Percentiles rank a stretch among this genome's conserved stretches.
Evolutionary conservation across 1,140 invertebrate genomes (phyloP).

Genomic region (Coptotermes formosanus): DNA sequence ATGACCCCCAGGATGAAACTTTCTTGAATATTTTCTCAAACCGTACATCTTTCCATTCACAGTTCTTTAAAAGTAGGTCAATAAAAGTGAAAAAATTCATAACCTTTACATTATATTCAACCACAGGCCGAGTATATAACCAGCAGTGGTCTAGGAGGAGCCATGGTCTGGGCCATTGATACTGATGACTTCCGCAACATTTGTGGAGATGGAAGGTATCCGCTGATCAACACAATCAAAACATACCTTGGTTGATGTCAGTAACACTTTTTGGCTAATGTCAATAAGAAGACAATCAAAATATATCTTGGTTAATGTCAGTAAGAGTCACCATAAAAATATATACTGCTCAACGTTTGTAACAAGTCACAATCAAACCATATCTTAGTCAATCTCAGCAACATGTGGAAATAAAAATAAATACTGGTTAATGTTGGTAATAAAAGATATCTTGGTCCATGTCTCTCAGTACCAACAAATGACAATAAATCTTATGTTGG

Average conservation of each 20-base stretch:
- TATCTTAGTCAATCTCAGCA: too few species aligned
- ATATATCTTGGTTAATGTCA: too few species aligned
- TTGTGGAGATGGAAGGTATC: slow-evolving; percentile 56
- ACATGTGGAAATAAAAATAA: too few species aligned
- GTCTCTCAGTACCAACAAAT: too few species aligned
- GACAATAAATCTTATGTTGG: too few species aligned
- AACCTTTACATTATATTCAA: neutral
- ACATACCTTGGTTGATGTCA: slow-evolving; percentile 40
- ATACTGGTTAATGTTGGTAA: too few species aligned
- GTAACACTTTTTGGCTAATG: neutral
- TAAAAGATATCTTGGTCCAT: too few species aligned
- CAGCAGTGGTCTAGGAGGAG: slow-evolving; percentile 55
- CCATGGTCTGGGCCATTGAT: slow-evolving; percentile 73
- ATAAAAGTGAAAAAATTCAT: neutral
- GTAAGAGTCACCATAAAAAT: too few species aligned
- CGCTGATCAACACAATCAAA: slow-evolving; percentile 59
- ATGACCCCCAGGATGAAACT: neutral
- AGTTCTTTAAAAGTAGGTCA: neutral
- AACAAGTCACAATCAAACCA: too few species aligned
- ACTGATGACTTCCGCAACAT: slow-evolving; percentile 66
- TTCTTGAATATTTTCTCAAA: neutral
- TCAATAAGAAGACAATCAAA: too few species aligned
- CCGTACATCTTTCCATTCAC: neutral
- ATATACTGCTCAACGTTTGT: too few species aligned
- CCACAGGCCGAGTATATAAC: slow-evolving; percentile 54